These are phyloP conservation scores for Tachina grossa DNA, from an alignment of 2,888 invertebrate species.

Conservation along the genomic window DNA sequence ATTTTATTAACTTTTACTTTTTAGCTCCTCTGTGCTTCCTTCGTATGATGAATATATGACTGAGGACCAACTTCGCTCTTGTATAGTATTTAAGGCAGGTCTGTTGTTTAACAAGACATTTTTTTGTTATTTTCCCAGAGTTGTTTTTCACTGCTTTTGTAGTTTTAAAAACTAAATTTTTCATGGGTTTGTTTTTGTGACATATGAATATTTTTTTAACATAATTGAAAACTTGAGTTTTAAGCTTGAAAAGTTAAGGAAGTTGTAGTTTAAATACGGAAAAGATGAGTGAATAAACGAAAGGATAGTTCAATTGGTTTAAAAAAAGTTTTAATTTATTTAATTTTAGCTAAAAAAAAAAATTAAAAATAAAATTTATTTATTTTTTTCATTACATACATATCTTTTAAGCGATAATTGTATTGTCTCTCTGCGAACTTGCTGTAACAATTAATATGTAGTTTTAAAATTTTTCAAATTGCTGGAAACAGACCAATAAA, in stretches of 20 bases:
- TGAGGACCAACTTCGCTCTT: not conserved
- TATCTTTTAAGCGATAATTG: too few species aligned
- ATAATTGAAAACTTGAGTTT: slow-evolving; percentile 11
- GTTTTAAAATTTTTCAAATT: too few species aligned
- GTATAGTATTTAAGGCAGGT: not conserved
- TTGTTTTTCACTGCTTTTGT: not conserved
- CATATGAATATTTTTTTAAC: not conserved
- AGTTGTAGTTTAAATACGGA: not conserved
- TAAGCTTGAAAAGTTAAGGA: not conserved
- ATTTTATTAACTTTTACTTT: slow-evolving; percentile 70
- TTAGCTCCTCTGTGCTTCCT: slow-evolving; percentile 10
- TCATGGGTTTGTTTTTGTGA: slow-evolving; percentile 4
- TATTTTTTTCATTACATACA: too few species aligned
- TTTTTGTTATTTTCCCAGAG: not conserved
- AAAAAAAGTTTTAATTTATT: too few species aligned
- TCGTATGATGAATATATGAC: not conserved
- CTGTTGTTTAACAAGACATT: slow-evolving; percentile 28
- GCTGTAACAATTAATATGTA: too few species aligned
- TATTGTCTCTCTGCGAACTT: too few species aligned
- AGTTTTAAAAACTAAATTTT: slow-evolving; percentile 12
- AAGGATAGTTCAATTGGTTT: not conserved
- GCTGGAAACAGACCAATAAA: too few species aligned
- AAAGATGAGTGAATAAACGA: not conserved
- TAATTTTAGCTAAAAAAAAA: too few species aligned
- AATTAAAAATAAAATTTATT: not conserved